phyloP scores from a whole-genome alignment of 2,113 vertebrate genomes.

The Etheostoma spectabile region DNA sequence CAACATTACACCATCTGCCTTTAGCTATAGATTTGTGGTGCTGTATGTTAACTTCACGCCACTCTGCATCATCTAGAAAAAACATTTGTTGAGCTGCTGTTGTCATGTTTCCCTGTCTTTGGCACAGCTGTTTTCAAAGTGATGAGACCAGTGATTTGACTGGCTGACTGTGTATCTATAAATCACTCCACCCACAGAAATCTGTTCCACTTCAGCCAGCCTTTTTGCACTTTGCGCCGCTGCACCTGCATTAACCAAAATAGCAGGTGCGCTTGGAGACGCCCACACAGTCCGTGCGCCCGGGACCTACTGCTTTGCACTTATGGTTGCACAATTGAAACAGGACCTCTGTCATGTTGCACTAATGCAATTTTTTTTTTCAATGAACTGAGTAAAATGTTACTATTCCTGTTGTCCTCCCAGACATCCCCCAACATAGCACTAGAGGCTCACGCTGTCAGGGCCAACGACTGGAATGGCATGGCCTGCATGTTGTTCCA shows the following conservation, averaged over 20 bases:
- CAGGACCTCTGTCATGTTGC: no score
- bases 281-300: no score
- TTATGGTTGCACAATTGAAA: background rate
- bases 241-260: background rate
- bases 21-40: background rate
- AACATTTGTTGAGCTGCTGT: background rate
- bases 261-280: background rate
- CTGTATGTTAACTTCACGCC: background rate
- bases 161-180: no score
- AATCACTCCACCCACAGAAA: no score
- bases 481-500: conserved; percentile 97
- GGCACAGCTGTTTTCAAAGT: background rate
- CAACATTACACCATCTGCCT: background rate
- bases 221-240: background rate
- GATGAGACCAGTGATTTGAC: no score
- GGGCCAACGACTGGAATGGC: conserved; percentile 91
- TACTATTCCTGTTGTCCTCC: conserved; percentile 19
- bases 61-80: background rate
- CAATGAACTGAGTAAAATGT: background rate
- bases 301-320: no score
- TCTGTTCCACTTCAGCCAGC: background rate
- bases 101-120: background rate
- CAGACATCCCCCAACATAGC: conserved; percentile 97
- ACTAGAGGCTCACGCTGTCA: conserved; percentile 93
- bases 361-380: no score